Evolutionary conservation across 2,797 vertebrate species (phyloP), one percentile per base, ranked within the genome.

Genomic region (Sebastiscus tertius): DNA sequence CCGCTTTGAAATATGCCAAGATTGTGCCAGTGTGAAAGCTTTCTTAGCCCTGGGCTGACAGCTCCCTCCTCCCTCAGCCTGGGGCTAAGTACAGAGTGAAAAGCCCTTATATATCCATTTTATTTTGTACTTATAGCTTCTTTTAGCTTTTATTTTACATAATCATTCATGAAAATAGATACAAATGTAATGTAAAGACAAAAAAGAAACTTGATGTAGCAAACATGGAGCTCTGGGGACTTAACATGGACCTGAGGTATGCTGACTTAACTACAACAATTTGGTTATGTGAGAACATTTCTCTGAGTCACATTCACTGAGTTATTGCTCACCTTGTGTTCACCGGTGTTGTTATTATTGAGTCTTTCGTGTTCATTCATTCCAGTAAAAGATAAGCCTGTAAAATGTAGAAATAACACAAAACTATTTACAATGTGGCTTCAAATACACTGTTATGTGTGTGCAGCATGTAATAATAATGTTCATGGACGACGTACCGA

Each of bases 371-470:
- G 85, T 20, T 97, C 97, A 63, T 96, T 94, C 39, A 95, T 92
- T 78, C 98, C 97, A 64, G 87, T 95, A 56, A 97, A 94, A 58
- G 95, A 96, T 92, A 95, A 96, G 7, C 96, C 98, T 99, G 87
- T 29, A 80, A 93, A 89, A 73, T 10, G 68, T 2, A 29, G 20
- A 26, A 42, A 82, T 6, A n/a, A 72, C 7, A 75, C 9, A 63
- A 36, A 33, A 12, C 11, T 5, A 71, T 18, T 73, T 39, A 39
- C 11, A 66, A 20, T 14, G 2, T 9, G 8, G 8, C n/a, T 11
- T 58, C 0, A 67, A 59, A 74, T 1, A 14, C 1, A 18, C 56
- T 18, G 13, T 22, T 22, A 4, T 6, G n/a, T 18, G 6, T 8
- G 16, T 46, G 31, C 8, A 49, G 27, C 0, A 2, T 20, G 3